These are phyloP conservation scores for Manacus vitellinus DNA, from an alignment of 2,113 vertebrate species.

Conservation along the genomic window DNA sequence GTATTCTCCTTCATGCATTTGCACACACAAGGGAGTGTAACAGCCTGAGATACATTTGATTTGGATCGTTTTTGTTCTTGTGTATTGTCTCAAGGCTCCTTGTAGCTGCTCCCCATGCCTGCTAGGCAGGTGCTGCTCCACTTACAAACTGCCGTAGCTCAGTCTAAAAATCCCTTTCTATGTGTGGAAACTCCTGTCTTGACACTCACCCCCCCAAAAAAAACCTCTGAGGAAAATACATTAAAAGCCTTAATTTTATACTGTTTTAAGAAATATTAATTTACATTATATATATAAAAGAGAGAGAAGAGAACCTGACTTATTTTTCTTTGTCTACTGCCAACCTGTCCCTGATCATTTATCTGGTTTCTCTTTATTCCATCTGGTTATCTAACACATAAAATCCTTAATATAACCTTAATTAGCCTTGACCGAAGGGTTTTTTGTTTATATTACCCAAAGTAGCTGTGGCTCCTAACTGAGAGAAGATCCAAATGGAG, in stretches of 20 bases:
- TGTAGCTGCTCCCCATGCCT: neutral
- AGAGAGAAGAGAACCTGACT: neutral
- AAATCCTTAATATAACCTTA: neutral
- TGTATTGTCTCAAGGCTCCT: neutral
- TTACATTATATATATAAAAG: neutral
- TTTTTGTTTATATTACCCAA: neutral
- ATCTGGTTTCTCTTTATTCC: neutral
- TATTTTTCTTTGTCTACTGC: neutral
- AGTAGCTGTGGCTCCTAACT: neutral
- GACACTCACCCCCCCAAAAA: rapidly evolving
- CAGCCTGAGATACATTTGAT: neutral
- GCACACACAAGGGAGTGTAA: neutral
- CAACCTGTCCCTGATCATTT: neutral
- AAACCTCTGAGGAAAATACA: neutral
- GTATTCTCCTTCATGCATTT: neutral
- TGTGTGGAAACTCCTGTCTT: neutral
- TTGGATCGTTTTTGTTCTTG: neutral
- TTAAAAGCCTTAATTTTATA: neutral
- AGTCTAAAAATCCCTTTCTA: neutral
- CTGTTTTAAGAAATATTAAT: neutral
- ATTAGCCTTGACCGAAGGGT: neutral
- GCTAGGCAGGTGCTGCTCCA: neutral
- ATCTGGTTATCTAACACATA: neutral
- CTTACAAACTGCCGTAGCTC: neutral
- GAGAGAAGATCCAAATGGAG: neutral